Conservation (phyloP, 2,888 invertebrate species). For the Andrena minutula region DNA sequence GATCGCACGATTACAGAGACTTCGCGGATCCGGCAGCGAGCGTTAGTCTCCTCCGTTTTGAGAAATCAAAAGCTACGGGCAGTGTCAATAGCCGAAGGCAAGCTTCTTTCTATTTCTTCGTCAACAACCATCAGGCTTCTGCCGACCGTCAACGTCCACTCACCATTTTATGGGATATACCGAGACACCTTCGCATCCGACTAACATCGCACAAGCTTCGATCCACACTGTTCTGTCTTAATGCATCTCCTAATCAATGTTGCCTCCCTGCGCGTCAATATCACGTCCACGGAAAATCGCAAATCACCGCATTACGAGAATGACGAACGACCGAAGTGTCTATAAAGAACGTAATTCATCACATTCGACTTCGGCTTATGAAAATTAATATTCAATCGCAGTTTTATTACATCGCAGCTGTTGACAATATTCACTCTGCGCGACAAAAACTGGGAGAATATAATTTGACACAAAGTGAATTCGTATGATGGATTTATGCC, state of each 20-base stretch:
- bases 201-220: constrained; percentile 6
- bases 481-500: neutral
- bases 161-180: constrained; percentile 32
- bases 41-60: constrained; percentile 83
- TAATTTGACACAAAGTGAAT: neutral
- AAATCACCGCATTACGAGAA: neutral
- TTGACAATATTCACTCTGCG: neutral
- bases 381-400: constrained; percentile 13
- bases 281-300: neutral
- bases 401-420: neutral
- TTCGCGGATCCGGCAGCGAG: constrained; percentile 82
- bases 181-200: neutral
- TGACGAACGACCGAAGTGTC: neutral
- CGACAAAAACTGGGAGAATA: neutral
- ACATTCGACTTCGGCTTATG: neutral
- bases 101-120: constrained; percentile 72
- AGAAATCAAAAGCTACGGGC: constrained; percentile 80
- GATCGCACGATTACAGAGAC: constrained; percentile 81
- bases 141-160: constrained; percentile 15
- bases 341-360: neutral
- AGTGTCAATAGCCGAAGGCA: constrained; percentile 82
- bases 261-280: neutral
- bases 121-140: constrained; percentile 29
- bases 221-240: neutral
- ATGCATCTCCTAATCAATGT: neutral